phyloP scores from a whole-genome alignment of 2,888 invertebrate genomes.

The Drosophila dives region DNA sequence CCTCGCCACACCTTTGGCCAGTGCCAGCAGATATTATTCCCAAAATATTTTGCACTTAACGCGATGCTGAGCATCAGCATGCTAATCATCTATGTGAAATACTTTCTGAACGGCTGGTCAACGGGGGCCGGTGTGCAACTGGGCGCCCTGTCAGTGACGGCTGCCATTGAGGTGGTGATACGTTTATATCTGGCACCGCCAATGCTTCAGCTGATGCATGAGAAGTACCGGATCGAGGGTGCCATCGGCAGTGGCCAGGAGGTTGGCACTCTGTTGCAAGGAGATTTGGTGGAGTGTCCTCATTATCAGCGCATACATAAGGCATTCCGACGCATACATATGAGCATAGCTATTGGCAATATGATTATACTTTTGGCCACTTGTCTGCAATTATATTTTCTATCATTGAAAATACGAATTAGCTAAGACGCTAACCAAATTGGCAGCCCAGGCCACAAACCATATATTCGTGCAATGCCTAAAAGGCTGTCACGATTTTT shows the following conservation, averaged over 20 bases:
- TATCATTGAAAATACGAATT: conserved; percentile 86
- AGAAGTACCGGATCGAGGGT: conserved; percentile 91
- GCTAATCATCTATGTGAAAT: conserved; percentile 88
- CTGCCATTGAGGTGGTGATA: conserved; percentile 89
- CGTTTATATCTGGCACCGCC: conserved; percentile 91
- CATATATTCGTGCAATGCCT: conserved; percentile 38
- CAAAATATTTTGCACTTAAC: conserved; percentile 93
- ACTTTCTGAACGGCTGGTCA: conserved; percentile 86
- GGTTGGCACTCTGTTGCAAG: conserved; percentile 90
- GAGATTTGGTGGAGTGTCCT: conserved; percentile 90
- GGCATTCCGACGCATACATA: conserved; percentile 91
- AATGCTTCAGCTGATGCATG: conserved; percentile 89
- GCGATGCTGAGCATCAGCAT: conserved; percentile 90
- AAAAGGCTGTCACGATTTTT: conserved; percentile 43
- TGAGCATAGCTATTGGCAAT: conserved; percentile 92
- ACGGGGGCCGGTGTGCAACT: conserved; percentile 86
- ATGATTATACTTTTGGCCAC: conserved; percentile 89
- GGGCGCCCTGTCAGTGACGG: conserved; percentile 78
- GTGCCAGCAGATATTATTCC: conserved; percentile 94
- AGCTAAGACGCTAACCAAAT: conserved; percentile 69
- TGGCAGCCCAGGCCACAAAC: background rate
- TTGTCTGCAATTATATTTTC: conserved; percentile 88
- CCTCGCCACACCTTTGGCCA: conserved; percentile 95
- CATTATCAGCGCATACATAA: conserved; percentile 91
- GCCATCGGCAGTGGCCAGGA: conserved; percentile 92